Evolutionary conservation across 2,797 vertebrate species (phyloP), one percentile per base, ranked within the genome.

Genomic region (Gymnothorax reevesii): DNA sequence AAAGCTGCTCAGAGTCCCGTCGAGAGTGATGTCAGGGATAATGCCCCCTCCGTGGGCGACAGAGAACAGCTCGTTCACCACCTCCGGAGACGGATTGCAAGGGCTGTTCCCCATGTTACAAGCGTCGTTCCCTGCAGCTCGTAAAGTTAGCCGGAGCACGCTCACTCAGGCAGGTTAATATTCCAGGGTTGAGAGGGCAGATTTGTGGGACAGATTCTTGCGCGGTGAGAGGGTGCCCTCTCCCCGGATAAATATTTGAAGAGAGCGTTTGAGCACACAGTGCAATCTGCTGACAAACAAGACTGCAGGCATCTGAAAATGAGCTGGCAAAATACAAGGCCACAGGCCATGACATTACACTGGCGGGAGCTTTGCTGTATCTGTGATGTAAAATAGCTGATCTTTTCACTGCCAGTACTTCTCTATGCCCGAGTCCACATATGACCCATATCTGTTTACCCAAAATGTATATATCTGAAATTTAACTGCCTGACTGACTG

Each of bases 11-110:
- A 93, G 62, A 0, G 64, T 87, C 5, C 20, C 71, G 83, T 93
- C 90, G 9, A 92, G 88, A 4, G 87, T 89, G 75, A 92, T 80
- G 83, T 93, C 92, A n/a, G 92, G 91, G 71, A 93, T 84, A 60
- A 93, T 88, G 12, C 88, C 85, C 0, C 83, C 85, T 49, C 80
- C 83, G 33, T 87, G 85, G 20, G 89, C 91, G 22, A 85, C 86
- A 9, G 27, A 82, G 88, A 89, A 91, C 83, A 93, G 87, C 73
- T 84, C 73, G 4, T 90, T 88, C 49, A 90, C 88, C 5, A 85
- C 90, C 33, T 88, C 88, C 49, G 87, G 82, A 83, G 91, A 85
- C 80, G 91, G 87, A 85, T 66, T 88, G 85, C 92, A 93, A 62
- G 88, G 66, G 86, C 87, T 90, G 83, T 91, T 92, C 49, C 92